Evolutionary conservation across 2,797 vertebrate species (phyloP), one percentile per base, ranked within the genome.

Genomic region (Pygocentrus nattereri): DNA sequence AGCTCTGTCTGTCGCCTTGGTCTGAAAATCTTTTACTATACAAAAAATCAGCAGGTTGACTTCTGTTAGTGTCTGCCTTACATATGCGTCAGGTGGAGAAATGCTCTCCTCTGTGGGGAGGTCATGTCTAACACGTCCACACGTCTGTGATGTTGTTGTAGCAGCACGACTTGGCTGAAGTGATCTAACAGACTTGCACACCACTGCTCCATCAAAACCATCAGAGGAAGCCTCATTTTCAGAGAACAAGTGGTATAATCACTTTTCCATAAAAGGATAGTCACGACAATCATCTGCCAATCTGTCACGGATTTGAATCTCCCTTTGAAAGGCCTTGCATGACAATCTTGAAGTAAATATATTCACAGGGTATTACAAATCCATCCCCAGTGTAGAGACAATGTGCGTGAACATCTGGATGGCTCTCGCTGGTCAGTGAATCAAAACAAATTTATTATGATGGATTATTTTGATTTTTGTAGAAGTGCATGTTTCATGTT

Each of bases 401-500:
- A 71, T 71, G 47, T 10, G 25, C 21, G 69, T 71, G 30, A 71
- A 71, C 47, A 71, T 30, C 25, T 27, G 19, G 47, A 50, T 52
- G 25, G 47, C 44, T 50, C 25, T 50, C 25, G 16, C 34, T 52
- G 47, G 47, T 50, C 47, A 30, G 10, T 71, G 69, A 52, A 71
- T 71, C 25, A 52, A 27, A 19, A 4, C 25, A 30, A 52, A 50
- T 16, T 5, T 23, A 50, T 70, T n/a, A 50, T 70, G 44, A 15
- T 27, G 18, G 16, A 71, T 50, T 47, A 50, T 27, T 50, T 19
- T 70, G 68, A 70, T 18, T 19, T 38, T 10, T 38, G 23, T 23
- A 41, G 30, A 64, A 34, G 18, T 15, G 7, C 44, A 1, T 21
- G 52, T 8, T 34, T 44, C 11, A 44, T n/a, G 38, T 44, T 41